These are phyloP conservation scores for Lamellibrachia satsuma DNA, from an alignment of 2,888 invertebrate genomes.

Conservation along the genomic window DNA sequence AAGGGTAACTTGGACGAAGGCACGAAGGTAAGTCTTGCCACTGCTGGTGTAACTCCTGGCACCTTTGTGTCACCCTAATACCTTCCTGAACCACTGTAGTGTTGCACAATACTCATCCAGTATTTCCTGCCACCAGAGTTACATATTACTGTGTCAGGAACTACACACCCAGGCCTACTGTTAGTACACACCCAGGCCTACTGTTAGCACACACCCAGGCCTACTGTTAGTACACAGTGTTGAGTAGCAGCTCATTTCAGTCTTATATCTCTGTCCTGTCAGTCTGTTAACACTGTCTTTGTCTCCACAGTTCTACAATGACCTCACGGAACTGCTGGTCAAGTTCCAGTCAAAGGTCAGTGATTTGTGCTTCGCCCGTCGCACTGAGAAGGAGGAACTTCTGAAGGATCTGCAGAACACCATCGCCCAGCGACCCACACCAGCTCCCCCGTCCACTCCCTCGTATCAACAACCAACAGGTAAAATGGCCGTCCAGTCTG, in stretches of 20 bases:
- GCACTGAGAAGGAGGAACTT: conserved; percentile 98
- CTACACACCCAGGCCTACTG: too few species aligned
- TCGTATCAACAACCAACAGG: conserved; percentile 55
- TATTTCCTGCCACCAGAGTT: too few species aligned
- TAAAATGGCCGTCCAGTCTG: not conserved
- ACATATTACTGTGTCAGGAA: too few species aligned
- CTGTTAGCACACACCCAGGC: too few species aligned
- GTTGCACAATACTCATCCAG: not conserved
- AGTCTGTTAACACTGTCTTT: conserved; percentile 8
- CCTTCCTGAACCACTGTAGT: not conserved
- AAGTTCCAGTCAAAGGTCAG: conserved; percentile 96
- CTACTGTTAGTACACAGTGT: too few species aligned
- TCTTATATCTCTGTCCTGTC: not conserved
- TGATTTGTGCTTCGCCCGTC: conserved; percentile 97
- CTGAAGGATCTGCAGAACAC: conserved; percentile 90
- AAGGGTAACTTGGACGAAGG: conserved; percentile 93
- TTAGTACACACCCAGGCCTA: too few species aligned
- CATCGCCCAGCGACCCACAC: conserved; percentile 69
- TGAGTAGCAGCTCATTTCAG: too few species aligned
- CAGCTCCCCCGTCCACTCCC: conserved; percentile 58
- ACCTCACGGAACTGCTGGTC: conserved; percentile 81
- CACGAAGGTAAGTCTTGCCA: conserved; percentile 80
- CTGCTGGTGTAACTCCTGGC: not conserved
- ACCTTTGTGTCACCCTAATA: not conserved
- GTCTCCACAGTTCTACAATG: conserved; percentile 70